These are phyloP conservation scores for Drosophila pegasa DNA, from an alignment of 2,888 invertebrate genomes.

Conservation along the genomic window DNA sequence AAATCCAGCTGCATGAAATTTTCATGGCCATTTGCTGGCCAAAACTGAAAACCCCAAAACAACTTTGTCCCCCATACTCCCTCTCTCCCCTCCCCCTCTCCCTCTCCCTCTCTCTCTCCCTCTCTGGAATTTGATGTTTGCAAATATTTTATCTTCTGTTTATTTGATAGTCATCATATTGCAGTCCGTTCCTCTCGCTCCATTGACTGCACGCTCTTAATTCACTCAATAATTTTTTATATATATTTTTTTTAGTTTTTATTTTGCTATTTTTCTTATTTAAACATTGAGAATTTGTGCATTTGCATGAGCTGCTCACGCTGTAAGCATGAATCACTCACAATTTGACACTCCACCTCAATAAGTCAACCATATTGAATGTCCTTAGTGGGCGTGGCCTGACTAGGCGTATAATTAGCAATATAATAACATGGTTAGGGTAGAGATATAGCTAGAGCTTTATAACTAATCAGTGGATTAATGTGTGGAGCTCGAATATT, in stretches of 20 bases:
- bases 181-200: constrained; percentile 17
- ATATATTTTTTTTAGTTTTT: neutral
- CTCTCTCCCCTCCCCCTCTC: neutral
- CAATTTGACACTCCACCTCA: neutral
- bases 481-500: too few species aligned
- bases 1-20: constrained; percentile 71
- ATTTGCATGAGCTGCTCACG: neutral
- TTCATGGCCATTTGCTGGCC: constrained; percentile 65
- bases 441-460: too few species aligned
- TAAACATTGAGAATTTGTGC: constrained; percentile 10
- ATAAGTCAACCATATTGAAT: neutral
- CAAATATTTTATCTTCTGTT: constrained; percentile 48
- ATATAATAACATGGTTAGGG: too few species aligned
- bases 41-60: constrained; percentile 37
- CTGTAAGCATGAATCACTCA: neutral
- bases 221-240: neutral
- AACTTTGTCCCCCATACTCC: neutral
- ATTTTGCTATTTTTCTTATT: constrained; percentile 4
- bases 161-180: constrained; percentile 37
- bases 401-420: too few species aligned
- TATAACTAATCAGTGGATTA: too few species aligned
- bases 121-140: constrained; percentile 4
- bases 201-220: constrained; percentile 39
- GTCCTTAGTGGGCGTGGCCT: too few species aligned
- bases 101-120: neutral